Evolutionary conservation across 2,888 invertebrate species (phyloP).

Genomic region (Ochlodes sylvanus): DNA sequence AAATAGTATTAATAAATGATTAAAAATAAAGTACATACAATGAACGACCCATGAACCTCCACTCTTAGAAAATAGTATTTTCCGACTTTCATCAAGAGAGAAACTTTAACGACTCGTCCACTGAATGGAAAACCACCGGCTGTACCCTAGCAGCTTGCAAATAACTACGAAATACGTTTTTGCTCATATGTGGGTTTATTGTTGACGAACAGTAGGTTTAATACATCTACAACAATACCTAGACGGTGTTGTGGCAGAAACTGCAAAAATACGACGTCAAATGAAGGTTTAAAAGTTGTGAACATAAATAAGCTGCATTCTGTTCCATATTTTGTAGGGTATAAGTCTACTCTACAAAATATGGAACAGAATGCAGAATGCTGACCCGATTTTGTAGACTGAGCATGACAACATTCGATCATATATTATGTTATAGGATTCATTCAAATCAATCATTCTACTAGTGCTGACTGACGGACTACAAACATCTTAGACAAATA

Average conservation of each 20-base stretch:
- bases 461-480: no score
- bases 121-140: conserved; percentile 22
- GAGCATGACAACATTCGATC: no score
- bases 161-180: conserved; percentile 21
- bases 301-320: no score
- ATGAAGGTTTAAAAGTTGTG: background rate
- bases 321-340: no score
- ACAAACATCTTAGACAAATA: no score
- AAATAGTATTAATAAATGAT: no score
- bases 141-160: conserved; percentile 1
- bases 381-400: no score
- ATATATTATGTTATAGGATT: no score
- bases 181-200: conserved; percentile 3
- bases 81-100: conserved; percentile 33
- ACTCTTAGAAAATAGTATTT: conserved; percentile 21
- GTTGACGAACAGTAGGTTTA: background rate
- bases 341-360: no score
- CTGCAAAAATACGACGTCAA: conserved; percentile 19
- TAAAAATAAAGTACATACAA: no score
- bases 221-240: conserved; percentile 13
- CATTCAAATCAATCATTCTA: no score
- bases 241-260: conserved; percentile 3
- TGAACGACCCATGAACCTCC: conserved; percentile 2
- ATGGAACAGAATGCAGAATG: no score
- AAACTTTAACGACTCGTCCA: conserved; percentile 29